These are phyloP conservation scores for Diplodus sargus DNA, from an alignment of 2,797 vertebrate genomes.

Conservation along the genomic window DNA sequence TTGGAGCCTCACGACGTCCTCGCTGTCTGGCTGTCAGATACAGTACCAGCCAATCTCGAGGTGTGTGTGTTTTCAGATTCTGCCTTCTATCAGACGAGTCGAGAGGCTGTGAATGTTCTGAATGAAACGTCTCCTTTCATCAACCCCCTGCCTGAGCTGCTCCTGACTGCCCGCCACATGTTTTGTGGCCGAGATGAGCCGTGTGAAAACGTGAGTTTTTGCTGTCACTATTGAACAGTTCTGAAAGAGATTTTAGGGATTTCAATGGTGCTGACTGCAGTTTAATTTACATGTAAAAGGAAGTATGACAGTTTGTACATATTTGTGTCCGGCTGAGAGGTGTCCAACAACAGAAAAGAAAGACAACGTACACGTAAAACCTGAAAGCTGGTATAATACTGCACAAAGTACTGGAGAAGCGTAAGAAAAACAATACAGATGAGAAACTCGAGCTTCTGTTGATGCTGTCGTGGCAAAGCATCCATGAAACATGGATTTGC, in stretches of 20 bases:
- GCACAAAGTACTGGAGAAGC: neutral
- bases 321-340: neutral
- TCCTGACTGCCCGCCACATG: constrained; percentile 23
- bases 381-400: neutral
- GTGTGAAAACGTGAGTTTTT: constrained; percentile 6
- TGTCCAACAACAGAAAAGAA: neutral
- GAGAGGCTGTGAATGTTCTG: constrained; percentile 33
- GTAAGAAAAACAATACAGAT: neutral
- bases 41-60: constrained; percentile 13
- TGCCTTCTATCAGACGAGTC: neutral
- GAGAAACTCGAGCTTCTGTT: neutral
- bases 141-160: constrained; percentile 18
- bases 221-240: constrained; percentile 26
- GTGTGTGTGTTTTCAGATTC: constrained; percentile 17
- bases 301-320: neutral
- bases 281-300: constrained; percentile 12
- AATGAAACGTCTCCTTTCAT: constrained; percentile 32
- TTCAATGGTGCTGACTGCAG: neutral
- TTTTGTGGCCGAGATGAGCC: constrained; percentile 27
- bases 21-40: constrained; percentile 7
- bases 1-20: neutral
- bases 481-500: neutral
- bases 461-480: neutral
- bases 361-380: neutral
- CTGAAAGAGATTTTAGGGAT: constrained; percentile 22